phyloP scores from a whole-genome alignment of 2,797 vertebrate species.

The Martes flavigula region DNA sequence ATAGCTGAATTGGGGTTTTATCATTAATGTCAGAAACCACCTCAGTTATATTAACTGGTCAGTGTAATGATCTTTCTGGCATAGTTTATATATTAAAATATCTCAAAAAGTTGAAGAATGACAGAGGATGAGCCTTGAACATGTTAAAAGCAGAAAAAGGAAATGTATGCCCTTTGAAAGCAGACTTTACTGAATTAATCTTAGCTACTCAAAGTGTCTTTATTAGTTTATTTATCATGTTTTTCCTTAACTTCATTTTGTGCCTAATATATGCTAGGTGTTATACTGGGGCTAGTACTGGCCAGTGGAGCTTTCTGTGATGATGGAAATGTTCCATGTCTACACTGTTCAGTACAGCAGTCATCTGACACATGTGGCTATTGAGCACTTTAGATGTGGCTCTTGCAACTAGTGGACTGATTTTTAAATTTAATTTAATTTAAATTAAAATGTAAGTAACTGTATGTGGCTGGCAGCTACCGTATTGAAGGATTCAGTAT shows the following conservation, averaged over 20 bases:
- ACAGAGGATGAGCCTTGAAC: background rate
- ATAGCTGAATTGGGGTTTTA: slow-evolving; percentile 3
- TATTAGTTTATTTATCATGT: background rate
- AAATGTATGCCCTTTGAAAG: slow-evolving; percentile 16
- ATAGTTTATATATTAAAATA: background rate
- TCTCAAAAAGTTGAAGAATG: background rate
- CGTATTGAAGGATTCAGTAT: too few relatives aligned
- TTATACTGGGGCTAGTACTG: background rate
- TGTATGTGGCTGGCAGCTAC: background rate
- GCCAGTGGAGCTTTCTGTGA: background rate
- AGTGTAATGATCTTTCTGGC: background rate
- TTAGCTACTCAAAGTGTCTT: background rate
- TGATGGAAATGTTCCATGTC: background rate
- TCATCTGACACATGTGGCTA: background rate
- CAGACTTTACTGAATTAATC: background rate
- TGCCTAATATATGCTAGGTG: background rate
- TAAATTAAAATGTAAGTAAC: background rate
- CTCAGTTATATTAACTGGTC: background rate
- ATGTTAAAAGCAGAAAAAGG: background rate
- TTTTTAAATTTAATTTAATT: background rate
- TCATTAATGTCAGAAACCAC: background rate
- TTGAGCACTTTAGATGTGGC: background rate
- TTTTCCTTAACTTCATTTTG: background rate
- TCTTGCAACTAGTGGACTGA: background rate
- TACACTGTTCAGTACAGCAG: background rate